phyloP scores from a whole-genome alignment of 2,113 vertebrate genomes.

The Lipophrys pholis region DNA sequence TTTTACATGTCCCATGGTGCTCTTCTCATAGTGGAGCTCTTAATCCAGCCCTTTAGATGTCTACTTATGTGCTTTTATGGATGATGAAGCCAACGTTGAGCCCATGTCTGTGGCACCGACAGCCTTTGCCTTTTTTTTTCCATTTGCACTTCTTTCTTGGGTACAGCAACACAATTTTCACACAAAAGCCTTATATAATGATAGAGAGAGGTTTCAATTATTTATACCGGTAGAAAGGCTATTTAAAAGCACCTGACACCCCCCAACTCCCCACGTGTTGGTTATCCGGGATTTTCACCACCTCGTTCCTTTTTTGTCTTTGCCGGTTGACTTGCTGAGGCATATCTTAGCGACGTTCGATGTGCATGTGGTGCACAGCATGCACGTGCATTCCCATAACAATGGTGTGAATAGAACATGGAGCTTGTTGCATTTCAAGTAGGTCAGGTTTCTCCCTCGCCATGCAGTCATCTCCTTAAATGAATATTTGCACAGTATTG shows the following conservation, averaged over 20 bases:
- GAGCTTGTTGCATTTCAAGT: conserved; percentile 62
- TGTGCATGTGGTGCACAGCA: conserved; percentile 1
- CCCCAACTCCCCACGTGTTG: conserved; percentile 49
- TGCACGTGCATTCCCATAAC: conserved; percentile 26
- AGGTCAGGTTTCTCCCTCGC: conserved; percentile 49
- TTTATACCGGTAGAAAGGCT: conserved; percentile 65
- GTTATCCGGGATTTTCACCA: conserved; percentile 36
- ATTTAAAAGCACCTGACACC: conserved; percentile 59
- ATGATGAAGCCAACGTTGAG: conserved; percentile 71
- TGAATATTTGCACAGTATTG: conserved; percentile 78
- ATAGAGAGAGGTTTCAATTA: conserved; percentile 68
- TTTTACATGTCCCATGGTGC: conserved; percentile 78
- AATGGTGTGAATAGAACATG: conserved; percentile 19
- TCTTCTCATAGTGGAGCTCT: conserved; percentile 67
- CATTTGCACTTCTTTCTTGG: conserved; percentile 64
- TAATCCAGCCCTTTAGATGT: conserved; percentile 77
- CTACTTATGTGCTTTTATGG: conserved; percentile 78
- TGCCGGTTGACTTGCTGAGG: conserved; percentile 9
- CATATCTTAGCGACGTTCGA: conserved; percentile 5
- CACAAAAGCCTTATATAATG: conserved; percentile 70
- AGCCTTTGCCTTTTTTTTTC: conserved; percentile 65
- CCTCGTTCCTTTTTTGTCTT: conserved; percentile 30
- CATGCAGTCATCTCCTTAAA: conserved; percentile 62
- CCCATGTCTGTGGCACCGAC: conserved; percentile 62
- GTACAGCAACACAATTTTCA: conserved; percentile 58